Conservation (phyloP, 2,888 invertebrate species). For the Chesias legatella region DNA sequence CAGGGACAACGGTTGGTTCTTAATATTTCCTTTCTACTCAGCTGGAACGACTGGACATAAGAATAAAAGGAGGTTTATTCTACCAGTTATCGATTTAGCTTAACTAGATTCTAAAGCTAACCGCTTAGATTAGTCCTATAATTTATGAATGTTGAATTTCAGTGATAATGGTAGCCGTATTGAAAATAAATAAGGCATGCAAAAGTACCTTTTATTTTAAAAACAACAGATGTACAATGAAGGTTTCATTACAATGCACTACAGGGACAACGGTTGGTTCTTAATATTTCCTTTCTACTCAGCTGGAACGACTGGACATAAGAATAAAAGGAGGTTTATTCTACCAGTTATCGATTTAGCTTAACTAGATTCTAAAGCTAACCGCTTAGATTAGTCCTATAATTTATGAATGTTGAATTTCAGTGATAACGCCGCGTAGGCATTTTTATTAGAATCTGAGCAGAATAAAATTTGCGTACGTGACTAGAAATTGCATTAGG, state of each 20-base stretch:
- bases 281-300: too few species aligned
- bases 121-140: constrained; percentile 19
- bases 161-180: constrained; percentile 34
- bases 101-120: constrained; percentile 12
- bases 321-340: too few species aligned
- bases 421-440: constrained; percentile 28
- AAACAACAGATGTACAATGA: constrained; percentile 23
- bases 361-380: constrained; percentile 11
- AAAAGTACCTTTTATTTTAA: constrained; percentile 32
- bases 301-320: too few species aligned
- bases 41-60: too few species aligned
- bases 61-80: too few species aligned
- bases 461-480: constrained; percentile 42
- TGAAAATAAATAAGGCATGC: constrained; percentile 39
- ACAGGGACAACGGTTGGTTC: not conserved
- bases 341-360: too few species aligned
- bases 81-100: too few species aligned
- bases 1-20: not conserved
- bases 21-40: too few species aligned
- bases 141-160: constrained; percentile 19
- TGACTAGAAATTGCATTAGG: constrained; percentile 43
- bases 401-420: constrained; percentile 20
- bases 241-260: too few species aligned
- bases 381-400: constrained; percentile 19
- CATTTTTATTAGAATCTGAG: constrained; percentile 21